phyloP scores from a whole-genome alignment of 2,113 vertebrate genomes.

The Chitala chitala region DNA sequence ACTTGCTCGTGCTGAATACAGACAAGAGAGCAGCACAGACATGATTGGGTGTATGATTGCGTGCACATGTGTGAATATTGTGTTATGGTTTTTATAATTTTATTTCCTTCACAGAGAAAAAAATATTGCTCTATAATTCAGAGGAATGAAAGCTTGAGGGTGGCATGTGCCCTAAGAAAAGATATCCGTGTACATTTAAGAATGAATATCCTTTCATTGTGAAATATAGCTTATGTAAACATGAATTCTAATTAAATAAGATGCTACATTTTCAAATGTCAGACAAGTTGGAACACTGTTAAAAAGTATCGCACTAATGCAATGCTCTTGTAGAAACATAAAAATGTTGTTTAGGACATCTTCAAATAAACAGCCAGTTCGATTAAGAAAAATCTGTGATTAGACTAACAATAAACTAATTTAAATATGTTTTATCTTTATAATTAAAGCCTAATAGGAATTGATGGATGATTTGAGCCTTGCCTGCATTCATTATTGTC shows the following conservation, averaged over 20 bases:
- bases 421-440: slow-evolving; percentile 42
- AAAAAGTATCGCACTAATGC: neutral
- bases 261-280: neutral
- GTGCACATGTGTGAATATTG: neutral
- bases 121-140: neutral
- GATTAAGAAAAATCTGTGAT: slow-evolving; percentile 27
- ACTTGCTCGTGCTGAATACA: too few relatives aligned
- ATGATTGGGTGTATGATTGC: neutral
- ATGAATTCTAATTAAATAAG: neutral
- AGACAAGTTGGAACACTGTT: neutral
- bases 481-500: slow-evolving; percentile 57
- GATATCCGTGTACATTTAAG: too few relatives aligned
- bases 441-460: slow-evolving; percentile 58
- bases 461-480: slow-evolving; percentile 57
- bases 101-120: neutral
- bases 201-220: neutral
- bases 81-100: neutral
- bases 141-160: neutral
- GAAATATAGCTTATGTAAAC: neutral
- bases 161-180: neutral
- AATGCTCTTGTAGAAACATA: neutral
- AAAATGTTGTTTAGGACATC: neutral
- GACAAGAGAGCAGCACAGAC: neutral
- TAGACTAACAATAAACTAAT: slow-evolving; percentile 34
- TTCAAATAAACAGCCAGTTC: neutral